Percentiles rank a stretch among this genome's conserved stretches.
Conservation (phyloP, 2,888 invertebrate genomes). For the Pachydiplax longipennis region DNA sequence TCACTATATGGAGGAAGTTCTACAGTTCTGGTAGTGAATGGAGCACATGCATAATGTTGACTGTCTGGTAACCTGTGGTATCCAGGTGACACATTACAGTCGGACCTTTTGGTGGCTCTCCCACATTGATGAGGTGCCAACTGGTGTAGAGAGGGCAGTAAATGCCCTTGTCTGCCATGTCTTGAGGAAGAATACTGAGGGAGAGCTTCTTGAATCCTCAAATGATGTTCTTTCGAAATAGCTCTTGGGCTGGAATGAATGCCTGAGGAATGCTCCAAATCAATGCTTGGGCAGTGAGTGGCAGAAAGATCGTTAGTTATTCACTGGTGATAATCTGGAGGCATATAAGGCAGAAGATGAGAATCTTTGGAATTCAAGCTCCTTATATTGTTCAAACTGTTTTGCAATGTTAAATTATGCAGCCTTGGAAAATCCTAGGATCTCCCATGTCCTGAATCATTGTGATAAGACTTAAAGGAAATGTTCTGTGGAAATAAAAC, state of each 20-base stretch:
- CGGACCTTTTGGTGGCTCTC: slow-evolving; percentile 49
- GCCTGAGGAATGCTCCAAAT: slow-evolving; percentile 26
- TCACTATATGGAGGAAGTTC: slow-evolving; percentile 70
- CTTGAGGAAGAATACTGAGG: slow-evolving; percentile 1
- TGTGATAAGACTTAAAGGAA: slow-evolving; percentile 81
- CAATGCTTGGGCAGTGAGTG: slow-evolving; percentile 19
- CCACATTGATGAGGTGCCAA: slow-evolving; percentile 3
- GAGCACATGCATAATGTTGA: slow-evolving; percentile 59
- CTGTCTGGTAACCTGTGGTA: too few species aligned
- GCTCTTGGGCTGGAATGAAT: slow-evolving; percentile 7
- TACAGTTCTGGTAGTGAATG: slow-evolving; percentile 65
- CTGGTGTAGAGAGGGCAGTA: slow-evolving; percentile 14
- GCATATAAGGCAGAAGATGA: slow-evolving; percentile 61
- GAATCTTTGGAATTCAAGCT: slow-evolving; percentile 66
- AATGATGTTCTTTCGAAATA: neutral
- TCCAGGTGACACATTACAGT: slow-evolving; percentile 88
- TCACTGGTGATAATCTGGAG: slow-evolving; percentile 59
- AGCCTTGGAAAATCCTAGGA: slow-evolving; percentile 72
- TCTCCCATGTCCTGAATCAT: slow-evolving; percentile 70
- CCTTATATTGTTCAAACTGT: slow-evolving; percentile 53
- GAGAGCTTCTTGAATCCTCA: neutral
- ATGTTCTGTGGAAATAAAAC: slow-evolving; percentile 71
- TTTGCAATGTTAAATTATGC: slow-evolving; percentile 62
- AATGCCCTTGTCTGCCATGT: slow-evolving; percentile 1
- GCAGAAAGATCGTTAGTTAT: slow-evolving; percentile 49